Base-by-base conservation (phyloP, 1,140 invertebrate species). In the Epicauta chinensis region DNA sequence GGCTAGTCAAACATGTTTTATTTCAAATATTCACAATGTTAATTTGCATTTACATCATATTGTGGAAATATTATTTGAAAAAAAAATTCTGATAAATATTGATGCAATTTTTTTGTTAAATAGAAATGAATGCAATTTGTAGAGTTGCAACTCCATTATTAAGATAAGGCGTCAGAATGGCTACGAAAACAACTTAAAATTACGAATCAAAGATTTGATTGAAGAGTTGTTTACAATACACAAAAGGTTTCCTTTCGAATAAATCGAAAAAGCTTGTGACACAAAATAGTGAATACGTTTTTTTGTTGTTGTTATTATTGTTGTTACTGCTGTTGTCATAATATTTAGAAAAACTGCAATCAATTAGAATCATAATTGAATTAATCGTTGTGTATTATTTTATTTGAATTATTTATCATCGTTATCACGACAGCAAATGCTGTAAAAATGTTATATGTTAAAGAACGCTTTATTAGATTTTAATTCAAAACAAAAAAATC, bases 151-250 rank as follows among this genome's bases (percentile, higher is more conserved):
- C 30, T 37, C 38, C 34, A 47, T 38, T 47, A 38, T 34, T 47
- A 38, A 37, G 35, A 47, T 16, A 46, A 54, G 56, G 56, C 56
- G 56, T 58, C 56, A 32, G 46, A 54, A 54, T 45, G 56, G 46
- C 56, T 58, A 48, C 51, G 56, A 58, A 58, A 58, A 58, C 56
- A 58, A 58, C 51, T 58, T 58, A 54, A 58, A 58, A 58, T 58
- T 58, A 58, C 56, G 52, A 53, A 58, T 58, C 56, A 58, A 58
- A 54, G 56, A 54, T 50, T 58, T 58, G 52, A 54, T 58, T 58
- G 52, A 58, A 58, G 43, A 49, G 56, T 51, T 58, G 56, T 58
- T 58, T 58, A 58, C 56, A 44, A 38, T 51, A 42, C 49, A 51
- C 39, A 51, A 51, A 23, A 51, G 49, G 49, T 51, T 51, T 51